Evolutionary conservation across 2,113 vertebrate species (phyloP), one percentile per base, ranked within the genome.

Genomic region (Boulengeromyrus knoepffleri): DNA sequence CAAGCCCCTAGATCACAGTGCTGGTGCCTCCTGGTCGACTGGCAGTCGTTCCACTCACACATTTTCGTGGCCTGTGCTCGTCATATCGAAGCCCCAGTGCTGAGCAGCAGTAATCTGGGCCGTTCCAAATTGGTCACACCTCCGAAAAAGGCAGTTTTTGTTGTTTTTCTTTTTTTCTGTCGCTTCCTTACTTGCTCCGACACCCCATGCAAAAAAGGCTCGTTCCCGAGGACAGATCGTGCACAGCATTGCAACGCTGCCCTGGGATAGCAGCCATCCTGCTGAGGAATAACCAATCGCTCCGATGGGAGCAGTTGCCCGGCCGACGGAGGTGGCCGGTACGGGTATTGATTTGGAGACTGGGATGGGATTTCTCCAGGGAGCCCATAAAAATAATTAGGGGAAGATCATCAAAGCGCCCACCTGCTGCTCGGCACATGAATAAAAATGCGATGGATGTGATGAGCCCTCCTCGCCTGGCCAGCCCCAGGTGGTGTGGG

Each of bases 361-460:
- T 95, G 92, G 95, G 93, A 90, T 89, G 85, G 92, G 90, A 96
- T 95, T 94, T 95, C 96, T 95, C 95, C 27, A 12, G 95, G 95
- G 96, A 95, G 91, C 94, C 91, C 94, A 96, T 96, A 95, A 95
- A 96, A 96, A 95, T 96, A 95, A 96, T 96, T 96, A 95, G 93
- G 93, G 93, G 95, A 95, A 95, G 93, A 96, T 95, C 94, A 96
- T 95, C 94, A 96, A 95, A 96, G 95, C 92, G 89, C 90, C 93
- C 92, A 93, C 95, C 94, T 95, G 94, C 93, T 94, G 94, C 94
- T 94, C 94, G 92, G 90, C 93, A 93, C 93, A 93, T 95, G 95
- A 95, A 94, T 95, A 96, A 94, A 96, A 93, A 93, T 92, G 92
- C 92, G 91, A 89, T 90, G 89, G 91, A 93, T 91, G 92, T 92